phyloP scores from a whole-genome alignment of 2,113 vertebrate genomes.

The Ia io region DNA sequence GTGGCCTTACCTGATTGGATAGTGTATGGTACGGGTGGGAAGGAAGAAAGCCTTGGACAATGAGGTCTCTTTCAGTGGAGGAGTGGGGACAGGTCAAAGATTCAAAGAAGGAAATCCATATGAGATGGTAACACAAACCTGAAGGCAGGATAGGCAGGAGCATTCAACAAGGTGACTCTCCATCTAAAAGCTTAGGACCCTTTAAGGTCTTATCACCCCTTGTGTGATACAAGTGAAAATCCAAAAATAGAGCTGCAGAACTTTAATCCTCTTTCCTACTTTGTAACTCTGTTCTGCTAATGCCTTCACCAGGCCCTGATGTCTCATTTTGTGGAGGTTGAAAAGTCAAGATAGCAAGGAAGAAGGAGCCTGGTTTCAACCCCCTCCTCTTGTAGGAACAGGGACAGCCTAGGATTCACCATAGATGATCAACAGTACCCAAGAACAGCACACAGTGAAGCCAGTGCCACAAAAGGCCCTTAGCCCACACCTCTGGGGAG shows the following conservation, averaged over 20 bases:
- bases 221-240: neutral
- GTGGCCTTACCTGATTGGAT: neutral
- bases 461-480: neutral
- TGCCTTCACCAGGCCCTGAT: neutral
- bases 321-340: neutral
- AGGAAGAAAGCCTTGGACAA: neutral
- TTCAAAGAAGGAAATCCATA: neutral
- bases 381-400: neutral
- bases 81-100: neutral
- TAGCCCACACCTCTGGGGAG: neutral
- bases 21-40: neutral
- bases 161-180: neutral
- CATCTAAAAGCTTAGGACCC: neutral
- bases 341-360: neutral
- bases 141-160: neutral
- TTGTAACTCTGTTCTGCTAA: conserved; percentile 14
- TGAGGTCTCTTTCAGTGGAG: neutral
- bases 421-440: neutral
- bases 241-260: neutral
- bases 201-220: neutral
- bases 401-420: neutral
- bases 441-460: neutral
- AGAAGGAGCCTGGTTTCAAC: neutral
- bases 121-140: neutral
- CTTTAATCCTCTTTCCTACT: neutral